Percentiles rank a stretch among this genome's conserved stretches.
Evolutionary conservation across 2,113 vertebrate genomes (phyloP).

Genomic region (Dascyllus trimaculatus): DNA sequence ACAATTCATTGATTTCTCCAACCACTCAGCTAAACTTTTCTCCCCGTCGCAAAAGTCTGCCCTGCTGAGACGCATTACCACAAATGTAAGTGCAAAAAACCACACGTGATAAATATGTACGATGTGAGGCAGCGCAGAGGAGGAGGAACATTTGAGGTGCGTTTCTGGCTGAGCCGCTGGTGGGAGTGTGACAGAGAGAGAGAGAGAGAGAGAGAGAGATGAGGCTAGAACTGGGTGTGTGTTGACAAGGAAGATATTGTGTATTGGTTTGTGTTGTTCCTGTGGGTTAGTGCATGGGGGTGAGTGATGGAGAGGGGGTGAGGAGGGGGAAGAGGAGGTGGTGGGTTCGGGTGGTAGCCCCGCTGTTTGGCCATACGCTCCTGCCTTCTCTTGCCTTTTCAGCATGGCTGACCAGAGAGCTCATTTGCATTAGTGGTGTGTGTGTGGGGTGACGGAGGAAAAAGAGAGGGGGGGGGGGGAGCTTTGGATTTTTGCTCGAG

Average conservation of each 20-base stretch:
- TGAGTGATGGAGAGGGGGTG: conserved; percentile 61
- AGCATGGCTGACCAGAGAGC: conserved; percentile 86
- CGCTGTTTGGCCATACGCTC: conserved; percentile 86
- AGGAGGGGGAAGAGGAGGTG: conserved; percentile 12
- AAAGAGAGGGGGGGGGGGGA: conserved; percentile 30
- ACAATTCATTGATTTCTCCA: background rate
- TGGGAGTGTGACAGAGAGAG: too few species aligned
- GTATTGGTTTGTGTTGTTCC: conserved; percentile 31
- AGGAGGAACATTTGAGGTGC: conserved; percentile 7
- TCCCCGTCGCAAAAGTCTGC: background rate
- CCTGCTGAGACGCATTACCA: conserved; percentile 35
- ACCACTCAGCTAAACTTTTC: conserved; percentile 23
- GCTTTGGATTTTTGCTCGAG: conserved; percentile 85
- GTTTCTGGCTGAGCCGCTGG: too few species aligned
- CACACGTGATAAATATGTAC: conserved; percentile 36
- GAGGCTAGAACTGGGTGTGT: background rate
- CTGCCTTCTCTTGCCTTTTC: conserved; percentile 86
- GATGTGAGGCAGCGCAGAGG: conserved; percentile 31
- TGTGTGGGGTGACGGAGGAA: conserved; percentile 21
- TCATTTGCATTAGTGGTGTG: conserved; percentile 87
- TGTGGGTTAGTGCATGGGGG: conserved; percentile 41
- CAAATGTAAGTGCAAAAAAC: conserved; percentile 26
- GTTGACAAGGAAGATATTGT: conserved; percentile 7
- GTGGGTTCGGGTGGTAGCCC: conserved; percentile 68
- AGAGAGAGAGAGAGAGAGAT: too few species aligned